Percentiles rank a stretch among this genome's conserved stretches.
phyloP scores from a whole-genome alignment of 1,140 invertebrate genomes.

The Helicoverpa armigera region DNA sequence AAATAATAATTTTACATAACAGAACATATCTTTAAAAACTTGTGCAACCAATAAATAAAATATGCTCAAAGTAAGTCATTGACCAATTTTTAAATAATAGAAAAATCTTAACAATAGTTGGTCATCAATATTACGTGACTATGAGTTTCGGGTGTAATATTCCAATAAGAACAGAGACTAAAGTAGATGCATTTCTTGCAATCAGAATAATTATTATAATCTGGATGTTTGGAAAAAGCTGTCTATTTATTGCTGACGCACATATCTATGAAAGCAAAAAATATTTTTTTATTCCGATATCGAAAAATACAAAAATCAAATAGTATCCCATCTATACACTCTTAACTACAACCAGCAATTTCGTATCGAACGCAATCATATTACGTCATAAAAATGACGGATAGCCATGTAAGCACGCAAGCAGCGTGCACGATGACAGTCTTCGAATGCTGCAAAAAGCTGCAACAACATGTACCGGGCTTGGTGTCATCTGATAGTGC shows the following conservation, averaged over 20 bases:
- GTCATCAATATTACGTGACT: no score
- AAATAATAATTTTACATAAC: background rate
- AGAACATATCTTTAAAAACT: no score
- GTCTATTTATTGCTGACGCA: no score
- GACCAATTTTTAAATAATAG: no score
- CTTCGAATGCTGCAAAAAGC: constrained; percentile 68
- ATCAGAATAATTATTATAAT: no score
- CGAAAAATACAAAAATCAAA: background rate
- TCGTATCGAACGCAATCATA: constrained; percentile 65
- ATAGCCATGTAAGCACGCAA: constrained; percentile 69
- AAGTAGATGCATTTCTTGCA: no score
- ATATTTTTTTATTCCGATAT: background rate
- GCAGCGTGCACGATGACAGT: constrained; percentile 66
- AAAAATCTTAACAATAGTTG: no score
- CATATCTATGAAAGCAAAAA: background rate
- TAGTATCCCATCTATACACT: constrained; percentile 49
- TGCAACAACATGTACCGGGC: constrained; percentile 64
- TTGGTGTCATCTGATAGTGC: constrained; percentile 72
- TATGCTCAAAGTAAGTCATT: no score
- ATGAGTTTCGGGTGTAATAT: no score
- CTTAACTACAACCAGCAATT: constrained; percentile 42
- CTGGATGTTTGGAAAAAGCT: no score
- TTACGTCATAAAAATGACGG: constrained; percentile 82
- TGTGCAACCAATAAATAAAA: no score
- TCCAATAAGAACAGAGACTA: no score